A percentile compares a stretch with the other conserved stretches of the same genome.
Conservation (phyloP, 2,113 vertebrate species). For the Otolemur garnettii region DNA sequence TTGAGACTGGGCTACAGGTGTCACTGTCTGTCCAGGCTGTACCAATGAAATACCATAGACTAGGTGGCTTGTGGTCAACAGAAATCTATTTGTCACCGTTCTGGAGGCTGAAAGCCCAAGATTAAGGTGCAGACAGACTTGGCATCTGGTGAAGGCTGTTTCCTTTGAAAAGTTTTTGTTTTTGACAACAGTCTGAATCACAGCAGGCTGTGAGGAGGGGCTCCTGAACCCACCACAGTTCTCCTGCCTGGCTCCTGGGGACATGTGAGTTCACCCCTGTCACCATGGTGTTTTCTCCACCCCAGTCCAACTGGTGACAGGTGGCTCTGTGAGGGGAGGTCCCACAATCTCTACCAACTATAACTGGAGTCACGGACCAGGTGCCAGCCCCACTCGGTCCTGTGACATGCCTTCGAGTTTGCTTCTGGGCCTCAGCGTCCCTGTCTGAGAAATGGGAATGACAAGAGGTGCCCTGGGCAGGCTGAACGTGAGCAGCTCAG, state of each 20-base stretch:
- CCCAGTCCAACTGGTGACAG: neutral
- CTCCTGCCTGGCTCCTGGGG: neutral
- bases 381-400: neutral
- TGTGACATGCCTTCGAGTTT: too few relatives aligned
- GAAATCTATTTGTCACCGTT: neutral
- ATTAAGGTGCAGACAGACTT: neutral
- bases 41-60: neutral
- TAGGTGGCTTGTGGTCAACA: neutral
- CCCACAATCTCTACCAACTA: accelerated
- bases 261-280: accelerated
- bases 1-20: neutral
- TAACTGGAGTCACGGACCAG: neutral
- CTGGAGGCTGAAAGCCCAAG: neutral
- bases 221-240: accelerated
- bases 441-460: neutral
- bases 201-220: accelerated
- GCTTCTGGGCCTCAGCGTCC: neutral
- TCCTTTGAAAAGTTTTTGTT: accelerated
- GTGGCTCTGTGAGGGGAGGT: accelerated
- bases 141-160: too few relatives aligned
- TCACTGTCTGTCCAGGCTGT: neutral
- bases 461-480: too few relatives aligned
- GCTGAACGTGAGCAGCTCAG: neutral
- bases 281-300: too few relatives aligned
- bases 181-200: neutral